Evolutionary conservation across 1,140 invertebrate species (phyloP), one percentile per base, ranked within the genome.

Genomic region (Eriosoma lanigerum): DNA sequence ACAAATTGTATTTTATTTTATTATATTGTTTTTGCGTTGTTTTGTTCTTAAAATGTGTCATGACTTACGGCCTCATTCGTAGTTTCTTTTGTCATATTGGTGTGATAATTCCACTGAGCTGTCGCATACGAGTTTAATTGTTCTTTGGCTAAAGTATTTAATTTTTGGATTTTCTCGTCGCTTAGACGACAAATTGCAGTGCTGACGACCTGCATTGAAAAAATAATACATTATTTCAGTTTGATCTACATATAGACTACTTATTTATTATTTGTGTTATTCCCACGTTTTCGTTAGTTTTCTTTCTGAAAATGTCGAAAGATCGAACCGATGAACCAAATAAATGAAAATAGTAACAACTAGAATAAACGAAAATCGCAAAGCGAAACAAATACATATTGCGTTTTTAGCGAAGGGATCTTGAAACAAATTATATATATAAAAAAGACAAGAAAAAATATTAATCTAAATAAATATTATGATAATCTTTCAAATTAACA

Each of bases 21-120:
- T 38, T 38, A 38, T 38, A 38, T 8, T n/a, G n/a, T n/a, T n/a
- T n/a, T n/a, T n/a, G n/a, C n/a, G n/a, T n/a, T n/a, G n/a, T n/a
- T n/a, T n/a, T n/a, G n/a, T n/a, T n/a, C n/a, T n/a, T n/a, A n/a
- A n/a, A n/a, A n/a, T n/a, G n/a, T n/a, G n/a, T n/a, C 52, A 10
- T 21, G 0, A 75, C 72, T 75, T 38, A 75, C 72, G n/a, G 72
- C 52, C 10, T 54, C n/a, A 5, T 75, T 21, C 32, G n/a, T 56
- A 24, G 52, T 44, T 12, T 17, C n/a, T 15, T 56, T 52, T 6
- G 8, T 75, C 13, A 21, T 24, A 29, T 75, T 75, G 0, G n/a
- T 24, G 3, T 58, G 44, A n/a, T 75, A 75, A 54, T 75, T 75
- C 72, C 72, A 75, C 13, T 75, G 72, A 38, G 72, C 72, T 12